Base-by-base conservation (phyloP, 1,140 invertebrate species). In the Drosophila lowei region DNA sequence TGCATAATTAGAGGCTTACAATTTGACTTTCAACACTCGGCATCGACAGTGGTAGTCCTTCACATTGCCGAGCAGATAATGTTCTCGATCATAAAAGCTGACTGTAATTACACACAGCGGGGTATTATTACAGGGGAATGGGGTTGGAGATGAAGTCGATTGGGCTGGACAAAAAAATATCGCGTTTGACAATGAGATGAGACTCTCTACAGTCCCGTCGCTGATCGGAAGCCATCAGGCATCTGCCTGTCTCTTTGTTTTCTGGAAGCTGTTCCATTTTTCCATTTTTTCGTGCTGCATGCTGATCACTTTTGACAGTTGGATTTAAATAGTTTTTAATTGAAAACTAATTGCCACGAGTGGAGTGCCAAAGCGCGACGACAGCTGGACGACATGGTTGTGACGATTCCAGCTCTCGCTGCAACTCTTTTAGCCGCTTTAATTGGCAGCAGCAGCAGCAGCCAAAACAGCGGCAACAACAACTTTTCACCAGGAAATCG, bases 401-500 rank as follows among this genome's bases (percentile, higher is more conserved):
- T 50, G 59, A 46, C 50, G 55, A 44, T 72, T 61, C 30, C 38
- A 18, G 63, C 63, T 61, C 30, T 59, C 63, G 60, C 49, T 44
- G 54, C 68, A 41, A 49, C 59, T 66, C 25, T 74, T 59, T 73
- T 13, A 65, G 54, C 55, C 34, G 65, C 42, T 72, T 13, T 74
- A 76, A 78, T 55, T 66, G 72, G 58, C 47, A 65, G 25, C 55
- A 56, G 50, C 50, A 52, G n/a, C 41, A 48, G 30, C 41, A 60
- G 16, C 8, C 47, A 23, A 15, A 52, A 7, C 46, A 63, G 55
- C 47, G 65, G 60, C 72, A 83, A 56, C 68, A 61, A 73, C 79
- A 68, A 76, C 81, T 74, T 85, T 85, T 77, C 80, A 86, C 80
- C 81, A 86, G 80, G 81, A 86, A 85, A 85, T 63, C 81, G 59